These are phyloP conservation scores for Manis javanica DNA, from an alignment of 2,797 vertebrate genomes.

Conservation along the genomic window DNA sequence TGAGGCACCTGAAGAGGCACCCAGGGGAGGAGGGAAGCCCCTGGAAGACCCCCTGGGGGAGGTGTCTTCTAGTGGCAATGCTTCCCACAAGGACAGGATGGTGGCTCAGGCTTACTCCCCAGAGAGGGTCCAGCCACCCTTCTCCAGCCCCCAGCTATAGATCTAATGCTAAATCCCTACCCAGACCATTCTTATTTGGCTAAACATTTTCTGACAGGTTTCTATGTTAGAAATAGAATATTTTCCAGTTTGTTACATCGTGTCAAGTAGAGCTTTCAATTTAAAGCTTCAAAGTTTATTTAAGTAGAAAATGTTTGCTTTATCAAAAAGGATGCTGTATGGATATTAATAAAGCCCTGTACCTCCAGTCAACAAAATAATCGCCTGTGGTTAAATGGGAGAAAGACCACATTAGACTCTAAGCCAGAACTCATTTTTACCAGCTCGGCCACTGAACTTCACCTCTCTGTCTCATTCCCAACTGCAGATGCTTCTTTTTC, in stretches of 20 bases:
- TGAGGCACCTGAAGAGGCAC: not conserved
- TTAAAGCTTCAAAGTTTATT: constrained; percentile 58
- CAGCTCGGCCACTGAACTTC: constrained; percentile 11
- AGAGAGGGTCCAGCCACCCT: not conserved
- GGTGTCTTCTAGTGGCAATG: not conserved
- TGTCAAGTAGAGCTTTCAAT: constrained; percentile 5
- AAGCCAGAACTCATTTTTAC: not conserved
- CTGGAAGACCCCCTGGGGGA: not conserved
- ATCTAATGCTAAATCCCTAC: not conserved
- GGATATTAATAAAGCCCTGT: constrained; percentile 26
- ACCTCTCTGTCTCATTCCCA: constrained; percentile 51
- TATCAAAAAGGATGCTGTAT: constrained; percentile 42
- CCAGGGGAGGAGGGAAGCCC: not conserved
- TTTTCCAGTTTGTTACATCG: constrained; percentile 27
- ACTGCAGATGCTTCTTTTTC: constrained; percentile 73
- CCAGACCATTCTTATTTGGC: not conserved
- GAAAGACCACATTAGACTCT: not conserved
- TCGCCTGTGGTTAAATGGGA: not conserved
- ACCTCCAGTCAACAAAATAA: not conserved
- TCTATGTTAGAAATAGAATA: not conserved
- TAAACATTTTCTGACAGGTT: constrained; percentile 15
- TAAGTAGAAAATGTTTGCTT: constrained; percentile 51
- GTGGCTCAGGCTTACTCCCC: not conserved
- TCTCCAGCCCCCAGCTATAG: not conserved
- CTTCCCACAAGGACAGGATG: not conserved